Percentiles rank a stretch among this genome's conserved stretches.
These are phyloP conservation scores for Coryphaenoides rupestris DNA, from an alignment of 2,113 vertebrate species.

Conservation along the genomic window DNA sequence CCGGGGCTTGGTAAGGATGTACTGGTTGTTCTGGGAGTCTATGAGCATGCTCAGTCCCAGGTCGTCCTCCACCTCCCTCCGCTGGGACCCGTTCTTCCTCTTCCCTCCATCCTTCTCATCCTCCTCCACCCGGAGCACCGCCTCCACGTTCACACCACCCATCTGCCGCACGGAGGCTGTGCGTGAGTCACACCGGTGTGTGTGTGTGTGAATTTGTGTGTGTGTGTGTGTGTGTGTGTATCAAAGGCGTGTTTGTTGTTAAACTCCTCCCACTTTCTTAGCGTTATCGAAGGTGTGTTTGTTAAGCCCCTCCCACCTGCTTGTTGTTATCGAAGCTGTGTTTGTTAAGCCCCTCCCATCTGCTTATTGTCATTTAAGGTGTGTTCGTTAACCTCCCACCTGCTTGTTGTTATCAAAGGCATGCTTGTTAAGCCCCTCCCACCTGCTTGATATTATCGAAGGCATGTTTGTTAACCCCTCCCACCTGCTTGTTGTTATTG, in stretches of 20 bases:
- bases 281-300: not conserved
- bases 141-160: slow-evolving; percentile 95
- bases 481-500: too few species aligned
- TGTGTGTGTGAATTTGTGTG: too few species aligned
- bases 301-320: too few species aligned
- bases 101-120: slow-evolving; percentile 81
- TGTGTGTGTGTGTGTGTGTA: not conserved
- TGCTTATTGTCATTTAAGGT: too few species aligned
- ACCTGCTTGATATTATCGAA: too few species aligned
- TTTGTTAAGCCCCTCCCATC: too few species aligned
- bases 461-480: too few species aligned
- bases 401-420: too few species aligned
- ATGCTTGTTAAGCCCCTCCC: too few species aligned
- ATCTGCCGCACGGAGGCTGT: slow-evolving; percentile 64
- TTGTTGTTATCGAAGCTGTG: too few species aligned
- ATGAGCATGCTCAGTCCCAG: slow-evolving; percentile 97
- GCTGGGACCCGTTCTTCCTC: slow-evolving; percentile 83
- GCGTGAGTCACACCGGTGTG: too few species aligned
- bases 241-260: slow-evolving; percentile 88
- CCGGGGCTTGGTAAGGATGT: slow-evolving; percentile 91
- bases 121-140: slow-evolving; percentile 91
- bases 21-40: slow-evolving; percentile 98
- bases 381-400: too few species aligned
- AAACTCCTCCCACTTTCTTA: slow-evolving; percentile 39
- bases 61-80: slow-evolving; percentile 79